These are phyloP conservation scores for Stenotaenia linearis DNA, from an alignment of 2,888 invertebrate species.

Conservation along the genomic window DNA sequence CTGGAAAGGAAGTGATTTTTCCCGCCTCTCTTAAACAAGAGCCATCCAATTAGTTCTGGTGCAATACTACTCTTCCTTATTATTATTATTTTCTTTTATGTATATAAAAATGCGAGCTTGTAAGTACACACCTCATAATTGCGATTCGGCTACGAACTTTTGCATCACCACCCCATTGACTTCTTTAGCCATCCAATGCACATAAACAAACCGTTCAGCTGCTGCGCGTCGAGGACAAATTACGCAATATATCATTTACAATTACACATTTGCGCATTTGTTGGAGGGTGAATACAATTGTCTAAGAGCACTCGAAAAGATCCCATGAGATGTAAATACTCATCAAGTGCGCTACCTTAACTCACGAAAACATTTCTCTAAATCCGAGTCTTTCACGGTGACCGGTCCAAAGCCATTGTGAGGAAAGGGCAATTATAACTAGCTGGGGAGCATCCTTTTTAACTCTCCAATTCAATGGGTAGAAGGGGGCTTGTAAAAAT, in stretches of 20 bases:
- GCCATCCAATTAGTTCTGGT: constrained; percentile 29
- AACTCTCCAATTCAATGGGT: constrained; percentile 2
- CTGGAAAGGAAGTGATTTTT: constrained; percentile 17
- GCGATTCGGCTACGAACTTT: background rate
- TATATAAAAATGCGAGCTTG: background rate
- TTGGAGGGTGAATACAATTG: constrained; percentile 24
- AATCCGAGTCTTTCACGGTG: constrained; percentile 15
- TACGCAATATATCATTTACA: constrained; percentile 29
- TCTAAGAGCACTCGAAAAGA: constrained; percentile 24
- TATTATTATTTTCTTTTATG: background rate
- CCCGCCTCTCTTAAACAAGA: constrained; percentile 24
- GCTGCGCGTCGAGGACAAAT: constrained; percentile 26
- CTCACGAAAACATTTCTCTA: constrained; percentile 3
- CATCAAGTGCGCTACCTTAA: constrained; percentile 15
- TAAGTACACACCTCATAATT: background rate
- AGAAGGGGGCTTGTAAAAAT: constrained; percentile 30
- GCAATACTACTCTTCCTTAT: constrained; percentile 26
- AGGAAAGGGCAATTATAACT: constrained; percentile 27
- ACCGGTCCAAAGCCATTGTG: constrained; percentile 24
- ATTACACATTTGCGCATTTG: constrained; percentile 11
- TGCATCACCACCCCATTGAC: background rate
- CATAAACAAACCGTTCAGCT: constrained; percentile 29
- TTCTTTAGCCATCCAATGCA: constrained; percentile 13
- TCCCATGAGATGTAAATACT: constrained; percentile 30
- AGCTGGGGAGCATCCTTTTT: constrained; percentile 26